Evolutionary conservation across 2,797 vertebrate species (phyloP), one percentile per base, ranked within the genome.

Genomic region (Protosalanx chinensis): DNA sequence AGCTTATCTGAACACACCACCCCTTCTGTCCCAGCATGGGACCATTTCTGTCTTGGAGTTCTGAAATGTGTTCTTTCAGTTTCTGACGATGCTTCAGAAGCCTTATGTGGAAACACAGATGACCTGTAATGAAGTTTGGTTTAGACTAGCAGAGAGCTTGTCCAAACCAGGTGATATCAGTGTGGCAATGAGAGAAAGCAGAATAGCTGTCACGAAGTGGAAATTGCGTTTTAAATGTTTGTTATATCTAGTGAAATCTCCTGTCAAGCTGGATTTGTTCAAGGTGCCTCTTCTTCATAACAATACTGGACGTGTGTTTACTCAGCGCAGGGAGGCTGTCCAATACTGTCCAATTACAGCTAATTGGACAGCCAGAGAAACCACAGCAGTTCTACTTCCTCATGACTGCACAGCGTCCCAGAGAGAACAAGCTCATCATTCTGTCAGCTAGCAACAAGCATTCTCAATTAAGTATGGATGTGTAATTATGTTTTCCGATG

Each of bases 231-330:
- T 18, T 30, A 51, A 49, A 27, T 71, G 56, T 59, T 35, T 69
- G 35, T 60, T 60, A 60, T 60, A 64, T 37, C 62, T 46, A 37
- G 29, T 69, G 53, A 69, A 64, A 69, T 74, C 49, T 35, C 30
- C 27, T 58, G 57, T 68, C 58, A 68, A 51, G 49, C 41, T 29
- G 32, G 63, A 56, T 57, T 62, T 51, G 41, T 62, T 53, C 33
- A 64, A 46, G 57, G 68, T 61, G 5, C 57, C 60, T 46, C 64
- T 46, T 68, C 72, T 63, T 35, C 57, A 35, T 67, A 72, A 72
- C 63, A 58, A n/a, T 6, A 0, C 58, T 4, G 30, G 70, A 74
- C 72, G 70, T 49, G 51, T 74, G 67, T 70, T 69, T 64, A 70
- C 59, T 64, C 12, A 20, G 64, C 49, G 58, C 18, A 33, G 32